phyloP scores from a whole-genome alignment of 2,113 vertebrate genomes.

The Cariama cristata region DNA sequence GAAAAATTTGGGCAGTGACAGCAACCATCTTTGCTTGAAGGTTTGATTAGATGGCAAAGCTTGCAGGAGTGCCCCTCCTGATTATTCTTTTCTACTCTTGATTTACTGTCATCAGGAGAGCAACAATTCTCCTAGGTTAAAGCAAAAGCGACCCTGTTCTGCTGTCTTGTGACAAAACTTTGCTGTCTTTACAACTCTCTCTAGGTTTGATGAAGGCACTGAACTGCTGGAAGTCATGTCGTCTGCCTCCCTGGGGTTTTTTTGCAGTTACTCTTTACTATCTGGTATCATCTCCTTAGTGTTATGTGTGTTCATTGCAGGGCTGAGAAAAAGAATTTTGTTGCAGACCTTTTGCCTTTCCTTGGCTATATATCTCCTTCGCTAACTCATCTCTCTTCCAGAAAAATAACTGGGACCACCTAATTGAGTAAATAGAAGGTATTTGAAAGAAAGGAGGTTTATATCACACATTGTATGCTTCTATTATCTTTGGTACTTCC shows the following conservation, averaged over 20 bases:
- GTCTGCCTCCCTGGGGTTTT: background rate
- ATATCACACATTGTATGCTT: background rate
- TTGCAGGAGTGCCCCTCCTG: background rate
- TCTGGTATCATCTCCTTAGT: background rate
- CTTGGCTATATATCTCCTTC: background rate
- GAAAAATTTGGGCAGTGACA: background rate
- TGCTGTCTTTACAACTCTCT: background rate
- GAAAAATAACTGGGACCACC: background rate
- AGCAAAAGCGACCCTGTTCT: background rate
- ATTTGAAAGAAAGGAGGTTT: background rate
- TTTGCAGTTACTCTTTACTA: background rate
- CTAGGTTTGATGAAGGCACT: background rate
- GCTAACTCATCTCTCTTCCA: background rate
- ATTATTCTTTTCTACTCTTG: background rate
- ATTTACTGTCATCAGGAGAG: background rate
- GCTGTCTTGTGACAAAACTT: background rate
- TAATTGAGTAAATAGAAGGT: background rate
- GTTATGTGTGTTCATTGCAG: accelerated
- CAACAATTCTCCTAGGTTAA: background rate
- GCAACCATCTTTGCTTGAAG: background rate
- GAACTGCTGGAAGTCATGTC: background rate
- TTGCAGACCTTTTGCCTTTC: background rate
- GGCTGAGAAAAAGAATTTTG: background rate
- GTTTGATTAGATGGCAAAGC: background rate
- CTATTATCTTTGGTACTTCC: background rate